Evolutionary conservation across 2,113 vertebrate genomes (phyloP).

Genomic region (Indicator indicator): DNA sequence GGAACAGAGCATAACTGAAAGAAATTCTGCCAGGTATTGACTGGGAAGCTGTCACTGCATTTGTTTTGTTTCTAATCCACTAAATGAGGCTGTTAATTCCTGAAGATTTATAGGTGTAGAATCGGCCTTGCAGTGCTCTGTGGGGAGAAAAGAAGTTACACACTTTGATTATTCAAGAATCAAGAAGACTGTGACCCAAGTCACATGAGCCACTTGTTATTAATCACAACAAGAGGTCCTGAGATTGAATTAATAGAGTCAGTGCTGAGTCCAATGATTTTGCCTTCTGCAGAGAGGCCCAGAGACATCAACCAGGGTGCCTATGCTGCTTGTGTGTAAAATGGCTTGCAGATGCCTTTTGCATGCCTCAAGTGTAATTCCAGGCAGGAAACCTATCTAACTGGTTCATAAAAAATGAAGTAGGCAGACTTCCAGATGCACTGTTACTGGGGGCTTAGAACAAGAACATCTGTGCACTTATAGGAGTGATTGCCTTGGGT

Average conservation of each 20-base stretch:
- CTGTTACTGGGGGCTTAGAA: neutral
- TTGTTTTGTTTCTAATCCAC: neutral
- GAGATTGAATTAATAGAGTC: neutral
- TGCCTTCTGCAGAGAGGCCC: neutral
- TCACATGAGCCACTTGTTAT: neutral
- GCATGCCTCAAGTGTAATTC: neutral
- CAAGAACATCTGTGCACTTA: neutral
- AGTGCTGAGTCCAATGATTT: slow-evolving; percentile 11
- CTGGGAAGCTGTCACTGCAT: neutral
- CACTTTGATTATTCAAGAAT: neutral
- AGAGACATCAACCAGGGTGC: slow-evolving; percentile 31
- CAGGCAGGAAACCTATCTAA: slow-evolving; percentile 7
- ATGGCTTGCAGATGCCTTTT: slow-evolving; percentile 10
- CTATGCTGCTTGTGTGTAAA: neutral
- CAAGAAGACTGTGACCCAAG: neutral
- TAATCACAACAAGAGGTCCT: slow-evolving; percentile 18
- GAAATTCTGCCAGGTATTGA: neutral
- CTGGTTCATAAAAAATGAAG: slow-evolving; percentile 21
- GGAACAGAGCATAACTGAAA: neutral
- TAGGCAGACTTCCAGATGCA: neutral
- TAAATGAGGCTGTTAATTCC: neutral
- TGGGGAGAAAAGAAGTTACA: neutral
- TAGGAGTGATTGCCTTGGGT: too few relatives aligned
- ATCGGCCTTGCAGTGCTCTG: neutral
- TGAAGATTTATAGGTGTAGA: neutral